A percentile compares a stretch with the other conserved stretches of the same genome.
Conservation (phyloP, 2,113 vertebrate genomes). For the Erythrocebus patas region DNA sequence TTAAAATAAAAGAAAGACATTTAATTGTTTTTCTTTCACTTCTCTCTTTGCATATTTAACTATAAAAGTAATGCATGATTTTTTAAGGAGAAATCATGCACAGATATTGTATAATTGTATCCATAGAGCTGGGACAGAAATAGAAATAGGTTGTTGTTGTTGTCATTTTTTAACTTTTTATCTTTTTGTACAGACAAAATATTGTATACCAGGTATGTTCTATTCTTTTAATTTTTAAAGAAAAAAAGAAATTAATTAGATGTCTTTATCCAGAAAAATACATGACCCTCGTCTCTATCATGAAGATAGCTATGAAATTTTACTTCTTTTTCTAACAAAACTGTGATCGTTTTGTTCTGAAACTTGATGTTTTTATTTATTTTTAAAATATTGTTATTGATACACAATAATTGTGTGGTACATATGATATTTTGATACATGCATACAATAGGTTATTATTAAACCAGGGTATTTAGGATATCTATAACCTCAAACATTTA, state of each 20-base stretch:
- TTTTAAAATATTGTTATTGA: no score
- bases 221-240: background rate
- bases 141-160: background rate
- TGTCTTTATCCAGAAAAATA: background rate
- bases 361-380: background rate
- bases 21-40: constrained; percentile 23
- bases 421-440: no score
- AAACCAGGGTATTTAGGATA: no score
- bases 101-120: background rate
- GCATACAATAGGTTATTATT: no score
- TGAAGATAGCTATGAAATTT: background rate
- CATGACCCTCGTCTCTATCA: background rate
- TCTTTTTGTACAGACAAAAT: background rate
- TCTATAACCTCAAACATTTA: no score
- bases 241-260: background rate
- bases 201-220: background rate
- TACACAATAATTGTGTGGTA: no score
- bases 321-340: background rate
- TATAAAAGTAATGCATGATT: background rate
- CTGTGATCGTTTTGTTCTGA: background rate
- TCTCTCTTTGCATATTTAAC: background rate
- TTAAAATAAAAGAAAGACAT: background rate
- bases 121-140: background rate
- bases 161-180: background rate
- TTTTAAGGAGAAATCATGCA: background rate